Evolutionary conservation across 1,140 invertebrate genomes (phyloP).

Genomic region (Cataglyphis hispanica): DNA sequence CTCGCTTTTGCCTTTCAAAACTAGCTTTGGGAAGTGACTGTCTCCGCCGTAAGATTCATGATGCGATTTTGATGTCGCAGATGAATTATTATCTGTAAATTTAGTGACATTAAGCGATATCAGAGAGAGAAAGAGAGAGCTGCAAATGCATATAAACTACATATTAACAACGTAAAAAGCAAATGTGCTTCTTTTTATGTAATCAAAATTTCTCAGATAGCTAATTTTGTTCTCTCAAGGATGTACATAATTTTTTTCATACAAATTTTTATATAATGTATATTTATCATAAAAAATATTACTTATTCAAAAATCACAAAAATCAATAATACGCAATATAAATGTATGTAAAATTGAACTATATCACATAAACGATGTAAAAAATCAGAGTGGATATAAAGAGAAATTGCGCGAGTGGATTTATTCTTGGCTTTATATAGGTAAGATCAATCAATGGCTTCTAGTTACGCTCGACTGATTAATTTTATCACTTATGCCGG

Average conservation of each 20-base stretch:
- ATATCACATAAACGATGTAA: not conserved
- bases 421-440: slow-evolving; percentile 30
- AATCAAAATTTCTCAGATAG: not conserved
- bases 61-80: not conserved
- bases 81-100: slow-evolving; percentile 39
- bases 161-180: slow-evolving; percentile 8
- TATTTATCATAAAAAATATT: not conserved
- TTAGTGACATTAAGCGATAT: slow-evolving; percentile 2
- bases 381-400: slow-evolving; percentile 18
- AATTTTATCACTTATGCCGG: slow-evolving; percentile 32
- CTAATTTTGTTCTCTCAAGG: not conserved
- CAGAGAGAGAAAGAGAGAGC: not conserved
- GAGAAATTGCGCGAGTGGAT: not conserved
- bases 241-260: not conserved
- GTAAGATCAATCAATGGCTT: slow-evolving; percentile 40
- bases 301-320: not conserved
- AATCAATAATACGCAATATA: not conserved
- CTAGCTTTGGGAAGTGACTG: slow-evolving; percentile 5
- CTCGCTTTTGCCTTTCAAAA: not conserved
- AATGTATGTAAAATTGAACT: not conserved
- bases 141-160: not conserved
- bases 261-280: not conserved
- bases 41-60: slow-evolving; percentile 35
- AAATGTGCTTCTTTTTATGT: not conserved
- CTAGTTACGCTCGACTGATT: slow-evolving; percentile 22